Evolutionary conservation across 2,888 invertebrate species (phyloP).

Genomic region (Axea sp.): DNA sequence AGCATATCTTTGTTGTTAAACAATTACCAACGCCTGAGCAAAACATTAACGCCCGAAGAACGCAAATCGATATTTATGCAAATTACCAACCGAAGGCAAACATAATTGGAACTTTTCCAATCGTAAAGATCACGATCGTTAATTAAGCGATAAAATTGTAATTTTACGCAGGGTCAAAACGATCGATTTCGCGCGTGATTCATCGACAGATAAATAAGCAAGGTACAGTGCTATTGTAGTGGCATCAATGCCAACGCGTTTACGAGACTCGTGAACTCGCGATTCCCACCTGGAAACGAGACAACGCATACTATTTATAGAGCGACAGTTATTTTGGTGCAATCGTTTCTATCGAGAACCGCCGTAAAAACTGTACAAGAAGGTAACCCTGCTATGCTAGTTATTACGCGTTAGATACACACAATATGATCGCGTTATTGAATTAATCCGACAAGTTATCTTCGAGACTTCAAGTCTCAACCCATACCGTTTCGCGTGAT

Average conservation of each 20-base stretch:
- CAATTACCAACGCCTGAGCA: conserved; percentile 5
- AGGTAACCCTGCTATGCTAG: conserved; percentile 7
- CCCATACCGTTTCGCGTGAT: no score
- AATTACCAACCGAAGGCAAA: conserved; percentile 6
- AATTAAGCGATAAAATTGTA: conserved; percentile 43
- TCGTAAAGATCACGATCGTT: conserved; percentile 29
- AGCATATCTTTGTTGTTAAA: conserved; percentile 14
- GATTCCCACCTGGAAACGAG: conserved; percentile 25
- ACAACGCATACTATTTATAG: conserved; percentile 28
- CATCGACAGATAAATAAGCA: conserved; percentile 32
- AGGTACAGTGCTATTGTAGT: conserved; percentile 13
- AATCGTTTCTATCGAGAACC: conserved; percentile 20
- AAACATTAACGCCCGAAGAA: neutral
- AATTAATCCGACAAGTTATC: conserved; percentile 39
- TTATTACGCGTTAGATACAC: conserved; percentile 9
- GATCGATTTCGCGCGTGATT: conserved; percentile 30
- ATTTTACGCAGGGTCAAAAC: conserved; percentile 25
- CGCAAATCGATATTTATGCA: conserved; percentile 24
- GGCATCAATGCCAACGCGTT: conserved; percentile 44
- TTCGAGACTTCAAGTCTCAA: no score
- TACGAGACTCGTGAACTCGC: conserved; percentile 31
- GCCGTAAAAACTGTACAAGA: conserved; percentile 31
- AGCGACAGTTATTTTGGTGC: conserved; percentile 42
- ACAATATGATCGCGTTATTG: conserved; percentile 27
- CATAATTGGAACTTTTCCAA: conserved; percentile 14